A percentile compares a stretch with the other conserved stretches of the same genome.
phyloP scores from a whole-genome alignment of 2,113 vertebrate genomes.

The Xiphophorus couchianus region DNA sequence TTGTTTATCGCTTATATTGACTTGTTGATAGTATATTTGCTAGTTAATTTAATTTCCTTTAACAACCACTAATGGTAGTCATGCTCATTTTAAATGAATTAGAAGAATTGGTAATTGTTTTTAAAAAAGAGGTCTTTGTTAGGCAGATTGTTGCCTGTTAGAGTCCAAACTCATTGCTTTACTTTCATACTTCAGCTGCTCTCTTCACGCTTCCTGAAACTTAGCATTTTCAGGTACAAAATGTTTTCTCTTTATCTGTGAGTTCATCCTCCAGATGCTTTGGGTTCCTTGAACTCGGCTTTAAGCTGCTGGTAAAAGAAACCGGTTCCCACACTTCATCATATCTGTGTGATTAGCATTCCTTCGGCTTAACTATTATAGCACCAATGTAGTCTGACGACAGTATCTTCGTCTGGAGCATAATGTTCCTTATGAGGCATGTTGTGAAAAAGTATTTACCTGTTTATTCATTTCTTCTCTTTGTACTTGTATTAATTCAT shows the following conservation, averaged over 20 bases:
- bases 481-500: neutral
- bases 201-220: neutral
- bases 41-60: constrained; percentile 51
- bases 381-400: constrained; percentile 28
- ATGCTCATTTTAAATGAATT: constrained; percentile 45
- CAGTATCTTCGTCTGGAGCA: constrained; percentile 62
- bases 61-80: constrained; percentile 48
- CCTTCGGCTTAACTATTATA: constrained; percentile 32
- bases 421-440: constrained; percentile 37
- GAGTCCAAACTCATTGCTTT: constrained; percentile 2
- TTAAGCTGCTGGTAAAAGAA: constrained; percentile 19
- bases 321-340: constrained; percentile 57
- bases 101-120: constrained; percentile 25
- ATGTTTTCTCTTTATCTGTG: constrained; percentile 8
- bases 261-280: constrained; percentile 2
- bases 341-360: constrained; percentile 53
- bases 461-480: neutral
- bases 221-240: neutral
- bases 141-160: constrained; percentile 14
- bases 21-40: constrained; percentile 26
- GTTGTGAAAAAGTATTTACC: neutral
- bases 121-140: neutral
- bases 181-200: neutral
- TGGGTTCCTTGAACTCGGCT: constrained; percentile 24
- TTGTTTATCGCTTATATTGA: constrained; percentile 12